Base-by-base conservation (phyloP, 2,888 invertebrate species). In the Cosmia pyralina region DNA sequence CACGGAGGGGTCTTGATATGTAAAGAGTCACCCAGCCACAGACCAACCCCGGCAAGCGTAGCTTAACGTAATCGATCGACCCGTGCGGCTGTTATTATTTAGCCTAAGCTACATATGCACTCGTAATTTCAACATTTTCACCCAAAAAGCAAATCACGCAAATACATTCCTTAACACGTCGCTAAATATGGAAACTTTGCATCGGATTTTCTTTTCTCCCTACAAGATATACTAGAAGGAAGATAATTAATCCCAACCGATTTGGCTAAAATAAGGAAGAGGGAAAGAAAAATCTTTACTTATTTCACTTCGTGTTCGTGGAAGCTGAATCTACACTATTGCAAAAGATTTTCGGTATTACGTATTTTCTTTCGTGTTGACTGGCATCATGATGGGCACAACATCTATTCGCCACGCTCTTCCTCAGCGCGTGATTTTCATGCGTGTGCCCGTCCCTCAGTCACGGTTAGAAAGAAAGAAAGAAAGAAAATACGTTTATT, bases 211-310 rank as follows among this genome's bases (percentile, higher is more conserved):
- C 63, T 8, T 81, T 78, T 72, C 71, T 77, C 79, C 74, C 68
- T 55, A 19, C 71, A 76, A 78, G 80, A 85, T 87, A 88, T 84
- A n/a, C n/a, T n/a, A 85, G 82, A 78, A 76, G 79, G 72, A 58
- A 87, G 87, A 89, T 90, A 90, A 90, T 90, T 90, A 90, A 90
- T 90, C 90, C 90, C 88, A 86, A 80, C 85, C 89, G 89, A 87
- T 90, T 90, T 88, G 75, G 83, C 90, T 85, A 81, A 88, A 87
- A 89, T 86, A 88, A 88, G 89, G 87, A 87, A 85, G 69, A 71
- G 79, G 79, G 80, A 69, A 67, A 28, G 65, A 68, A 77, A 80
- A 79, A 60, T 75, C 50, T 79, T 80, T 79, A 50, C 79, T 82
- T 77, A 73, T 73, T 82, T 69, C 69, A 59, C 48, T 60, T 2